phyloP scores from a whole-genome alignment of 2,888 invertebrate species.

The Priapulus caudatus region DNA sequence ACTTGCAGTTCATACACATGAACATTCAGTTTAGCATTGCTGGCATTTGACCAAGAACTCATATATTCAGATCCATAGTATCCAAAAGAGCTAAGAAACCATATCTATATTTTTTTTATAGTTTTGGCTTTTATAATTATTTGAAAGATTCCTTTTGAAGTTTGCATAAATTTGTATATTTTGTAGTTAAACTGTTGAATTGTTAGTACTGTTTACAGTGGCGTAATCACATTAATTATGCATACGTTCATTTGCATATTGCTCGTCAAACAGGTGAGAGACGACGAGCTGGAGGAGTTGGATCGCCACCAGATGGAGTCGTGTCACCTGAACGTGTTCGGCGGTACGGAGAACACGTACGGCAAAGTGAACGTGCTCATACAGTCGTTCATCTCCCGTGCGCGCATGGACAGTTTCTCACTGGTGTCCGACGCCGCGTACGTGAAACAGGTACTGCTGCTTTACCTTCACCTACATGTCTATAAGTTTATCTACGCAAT shows the following conservation, averaged over 20 bases:
- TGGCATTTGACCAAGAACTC: no score
- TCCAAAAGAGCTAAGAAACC: no score
- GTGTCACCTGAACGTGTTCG: slow-evolving; percentile 64
- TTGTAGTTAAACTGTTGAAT: slow-evolving; percentile 20
- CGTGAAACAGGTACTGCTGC: slow-evolving; percentile 72
- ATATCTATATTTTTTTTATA: no score
- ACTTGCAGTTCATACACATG: no score
- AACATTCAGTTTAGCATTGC: no score
- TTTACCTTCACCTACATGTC: no score
- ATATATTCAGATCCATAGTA: no score
- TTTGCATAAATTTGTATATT: slow-evolving; percentile 6
- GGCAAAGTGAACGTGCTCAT: slow-evolving; percentile 84
- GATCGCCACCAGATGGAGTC: slow-evolving; percentile 58
- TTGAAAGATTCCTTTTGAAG: slow-evolving; percentile 10
- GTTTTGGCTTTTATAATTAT: slow-evolving; percentile 13
- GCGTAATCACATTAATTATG: background rate
- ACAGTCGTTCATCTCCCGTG: slow-evolving; percentile 65
- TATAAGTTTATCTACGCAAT: no score
- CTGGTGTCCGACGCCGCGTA: slow-evolving; percentile 77
- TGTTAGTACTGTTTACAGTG: slow-evolving; percentile 6
- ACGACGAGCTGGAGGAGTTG: slow-evolving; percentile 85
- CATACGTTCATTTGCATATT: no score
- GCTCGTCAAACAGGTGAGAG: slow-evolving; percentile 70
- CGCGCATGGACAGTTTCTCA: slow-evolving; percentile 66
- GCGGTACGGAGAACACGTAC: slow-evolving; percentile 74